Conservation (phyloP, 2,797 vertebrate species). For the Ficedula albicollis region DNA sequence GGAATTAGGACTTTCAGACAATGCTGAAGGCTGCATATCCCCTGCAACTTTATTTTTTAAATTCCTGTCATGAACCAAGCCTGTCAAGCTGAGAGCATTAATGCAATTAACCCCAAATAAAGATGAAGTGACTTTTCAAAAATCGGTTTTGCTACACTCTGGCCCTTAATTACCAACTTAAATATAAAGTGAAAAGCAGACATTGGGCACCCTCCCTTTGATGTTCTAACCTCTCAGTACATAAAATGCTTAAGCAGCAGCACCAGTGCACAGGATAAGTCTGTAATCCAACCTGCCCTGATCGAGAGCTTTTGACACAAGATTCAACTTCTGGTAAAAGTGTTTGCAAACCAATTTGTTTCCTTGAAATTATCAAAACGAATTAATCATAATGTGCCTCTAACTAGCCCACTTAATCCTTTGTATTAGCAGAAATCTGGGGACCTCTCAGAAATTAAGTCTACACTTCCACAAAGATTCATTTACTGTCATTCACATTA, state of each 20-base stretch:
- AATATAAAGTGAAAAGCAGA: background rate
- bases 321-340: background rate
- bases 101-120: constrained; percentile 43
- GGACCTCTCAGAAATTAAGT: background rate
- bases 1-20: constrained; percentile 14
- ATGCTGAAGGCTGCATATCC: constrained; percentile 44
- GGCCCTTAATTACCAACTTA: constrained; percentile 38
- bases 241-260: constrained; percentile 1
- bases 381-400: background rate
- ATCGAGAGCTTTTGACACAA: background rate
- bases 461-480: background rate
- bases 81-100: background rate
- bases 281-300: background rate
- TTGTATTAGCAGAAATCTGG: background rate
- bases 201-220: background rate
- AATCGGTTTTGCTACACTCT: constrained; percentile 21
- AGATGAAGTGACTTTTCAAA: constrained; percentile 47
- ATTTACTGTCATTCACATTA: background rate
- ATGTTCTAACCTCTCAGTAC: background rate
- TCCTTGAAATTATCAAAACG: background rate
- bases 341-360: background rate
- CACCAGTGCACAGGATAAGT: background rate
- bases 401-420: background rate
- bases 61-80: background rate
- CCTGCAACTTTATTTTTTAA: background rate